Percentiles rank a stretch among this genome's conserved stretches.
phyloP scores from a whole-genome alignment of 2,113 vertebrate genomes.

The Peromyscus maniculatus region DNA sequence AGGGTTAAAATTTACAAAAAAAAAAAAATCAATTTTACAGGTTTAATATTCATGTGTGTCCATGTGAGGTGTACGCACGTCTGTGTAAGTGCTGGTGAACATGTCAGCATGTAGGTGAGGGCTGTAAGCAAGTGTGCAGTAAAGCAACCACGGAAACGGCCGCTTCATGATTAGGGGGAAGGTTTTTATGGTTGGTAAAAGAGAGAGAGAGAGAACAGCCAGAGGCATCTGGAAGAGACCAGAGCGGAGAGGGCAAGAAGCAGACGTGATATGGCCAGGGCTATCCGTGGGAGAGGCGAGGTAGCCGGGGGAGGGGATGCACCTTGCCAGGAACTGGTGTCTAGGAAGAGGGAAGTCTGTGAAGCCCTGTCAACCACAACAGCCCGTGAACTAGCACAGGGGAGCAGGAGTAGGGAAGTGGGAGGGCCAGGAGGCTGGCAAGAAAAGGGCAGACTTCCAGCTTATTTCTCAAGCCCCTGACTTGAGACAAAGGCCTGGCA shows the following conservation, averaged over 20 bases:
- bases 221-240: background rate
- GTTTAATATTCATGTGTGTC: background rate
- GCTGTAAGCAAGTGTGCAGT: background rate
- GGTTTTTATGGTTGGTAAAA: background rate
- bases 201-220: background rate
- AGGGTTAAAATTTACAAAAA: background rate
- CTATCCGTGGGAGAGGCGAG: background rate
- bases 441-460: background rate
- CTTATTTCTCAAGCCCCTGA: background rate
- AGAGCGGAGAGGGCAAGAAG: background rate
- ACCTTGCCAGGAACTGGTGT: background rate
- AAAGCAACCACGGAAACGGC: background rate
- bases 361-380: background rate
- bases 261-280: background rate
- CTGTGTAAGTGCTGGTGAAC: background rate
- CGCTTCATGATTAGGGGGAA: background rate
- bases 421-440: too few species aligned
- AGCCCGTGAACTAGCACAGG: background rate
- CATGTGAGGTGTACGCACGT: background rate
- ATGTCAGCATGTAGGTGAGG: background rate
- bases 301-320: fast-evolving
- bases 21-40: background rate
- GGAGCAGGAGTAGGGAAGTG: background rate
- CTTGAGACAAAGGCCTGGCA: background rate
- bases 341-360: background rate